phyloP scores from a whole-genome alignment of 2,797 vertebrate species.

The Erpetoichthys calabaricus region DNA sequence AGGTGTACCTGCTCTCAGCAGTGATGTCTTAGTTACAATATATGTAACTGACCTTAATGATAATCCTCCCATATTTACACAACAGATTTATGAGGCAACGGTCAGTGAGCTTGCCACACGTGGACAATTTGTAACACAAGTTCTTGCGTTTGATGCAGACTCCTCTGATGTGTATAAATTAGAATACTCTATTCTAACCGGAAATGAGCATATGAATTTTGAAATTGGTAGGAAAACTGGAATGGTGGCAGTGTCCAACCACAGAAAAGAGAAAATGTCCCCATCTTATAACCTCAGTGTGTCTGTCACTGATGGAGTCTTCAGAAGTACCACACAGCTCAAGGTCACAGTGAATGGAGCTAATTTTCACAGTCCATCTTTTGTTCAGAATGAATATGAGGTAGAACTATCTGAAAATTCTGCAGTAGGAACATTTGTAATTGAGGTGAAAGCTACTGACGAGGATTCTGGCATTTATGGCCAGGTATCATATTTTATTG shows the following conservation, averaged over 20 bases:
- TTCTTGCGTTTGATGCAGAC: constrained; percentile 84
- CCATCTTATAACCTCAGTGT: constrained; percentile 68
- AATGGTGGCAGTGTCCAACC: constrained; percentile 68
- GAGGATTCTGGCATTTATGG: constrained; percentile 73
- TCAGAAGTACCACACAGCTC: constrained; percentile 72
- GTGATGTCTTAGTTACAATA: constrained; percentile 58
- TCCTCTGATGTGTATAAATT: constrained; percentile 60
- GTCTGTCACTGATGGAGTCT: constrained; percentile 88
- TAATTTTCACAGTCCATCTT: constrained; percentile 81
- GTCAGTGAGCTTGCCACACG: constrained; percentile 73
- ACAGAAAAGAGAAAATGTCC: constrained; percentile 59
- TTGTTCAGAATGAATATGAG: constrained; percentile 77
- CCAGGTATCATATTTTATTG: constrained; percentile 69
- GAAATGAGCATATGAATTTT: constrained; percentile 85
- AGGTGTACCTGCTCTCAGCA: constrained; percentile 76
- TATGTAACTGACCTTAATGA: constrained; percentile 83
- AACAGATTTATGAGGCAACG: constrained; percentile 62
- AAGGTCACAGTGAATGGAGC: constrained; percentile 62
- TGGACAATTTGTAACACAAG: constrained; percentile 78
- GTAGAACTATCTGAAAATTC: constrained; percentile 88
- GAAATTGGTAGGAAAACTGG: constrained; percentile 67
- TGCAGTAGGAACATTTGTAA: constrained; percentile 66
- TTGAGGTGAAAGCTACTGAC: constrained; percentile 71
- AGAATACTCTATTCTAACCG: constrained; percentile 77
- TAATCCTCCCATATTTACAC: constrained; percentile 75